Conservation (phyloP, 2,888 invertebrate genomes). For the Minunthozetes semirufus region DNA sequence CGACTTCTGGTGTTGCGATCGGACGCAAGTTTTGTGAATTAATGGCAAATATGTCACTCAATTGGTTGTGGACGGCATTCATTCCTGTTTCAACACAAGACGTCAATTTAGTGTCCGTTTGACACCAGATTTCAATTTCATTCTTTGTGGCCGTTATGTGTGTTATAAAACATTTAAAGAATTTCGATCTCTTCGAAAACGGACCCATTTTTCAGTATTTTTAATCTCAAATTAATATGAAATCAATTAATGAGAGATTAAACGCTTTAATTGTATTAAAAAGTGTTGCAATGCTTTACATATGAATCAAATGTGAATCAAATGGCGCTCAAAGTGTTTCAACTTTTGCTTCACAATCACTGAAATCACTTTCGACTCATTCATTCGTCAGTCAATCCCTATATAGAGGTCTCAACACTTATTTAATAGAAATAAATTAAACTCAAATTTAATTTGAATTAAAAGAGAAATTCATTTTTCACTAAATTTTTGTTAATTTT, state of each 20-base stretch:
- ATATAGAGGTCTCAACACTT: background rate
- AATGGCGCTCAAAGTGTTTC: background rate
- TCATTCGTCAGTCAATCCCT: background rate
- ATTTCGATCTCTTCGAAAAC: background rate
- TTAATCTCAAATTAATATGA: background rate
- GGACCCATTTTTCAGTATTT: background rate
- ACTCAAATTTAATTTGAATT: no score
- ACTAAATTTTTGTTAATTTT: background rate
- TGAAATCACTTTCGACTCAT: background rate
- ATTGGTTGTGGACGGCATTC: background rate
- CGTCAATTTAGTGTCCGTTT: background rate
- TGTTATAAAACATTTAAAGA: background rate
- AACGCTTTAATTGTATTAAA: no score
- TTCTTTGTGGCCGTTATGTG: background rate
- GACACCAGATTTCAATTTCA: background rate
- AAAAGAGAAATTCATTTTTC: no score
- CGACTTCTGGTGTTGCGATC: background rate
- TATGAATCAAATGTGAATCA: no score
- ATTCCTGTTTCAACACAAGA: background rate
- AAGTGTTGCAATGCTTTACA: background rate
- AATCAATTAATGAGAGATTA: no score
- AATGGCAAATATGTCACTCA: constrained; percentile 9
- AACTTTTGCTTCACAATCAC: background rate
- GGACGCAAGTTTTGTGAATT: background rate
- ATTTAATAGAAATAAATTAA: no score